phyloP scores from a whole-genome alignment of 2,888 invertebrate species.

The Lithophane ornitopus region DNA sequence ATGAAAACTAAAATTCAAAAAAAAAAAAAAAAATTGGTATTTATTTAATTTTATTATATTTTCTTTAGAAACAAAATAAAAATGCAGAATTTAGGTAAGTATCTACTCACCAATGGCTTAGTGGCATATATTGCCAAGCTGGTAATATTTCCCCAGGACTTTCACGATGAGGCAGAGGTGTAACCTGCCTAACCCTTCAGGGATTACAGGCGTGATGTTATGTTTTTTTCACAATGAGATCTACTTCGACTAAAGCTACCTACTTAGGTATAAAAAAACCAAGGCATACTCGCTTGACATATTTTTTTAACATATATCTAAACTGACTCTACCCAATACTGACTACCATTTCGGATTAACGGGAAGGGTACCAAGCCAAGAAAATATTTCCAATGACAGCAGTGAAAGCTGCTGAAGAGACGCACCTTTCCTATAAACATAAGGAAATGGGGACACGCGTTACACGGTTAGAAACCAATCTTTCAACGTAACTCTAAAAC shows the following conservation, averaged over 20 bases:
- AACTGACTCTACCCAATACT: neutral
- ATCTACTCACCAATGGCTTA: too few species aligned
- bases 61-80: neutral
- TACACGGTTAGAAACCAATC: neutral
- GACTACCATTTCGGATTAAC: neutral
- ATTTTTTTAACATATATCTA: neutral
- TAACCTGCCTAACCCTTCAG: neutral
- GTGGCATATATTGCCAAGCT: too few species aligned
- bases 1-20: too few species aligned
- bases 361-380: neutral
- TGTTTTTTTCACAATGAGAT: neutral
- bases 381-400: neutral
- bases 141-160: neutral
- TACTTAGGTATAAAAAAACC: neutral
- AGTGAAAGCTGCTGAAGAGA: neutral
- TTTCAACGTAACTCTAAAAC: conserved; percentile 17
- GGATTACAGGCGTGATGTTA: neutral
- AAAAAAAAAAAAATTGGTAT: too few species aligned
- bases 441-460: neutral
- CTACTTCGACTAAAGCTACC: neutral
- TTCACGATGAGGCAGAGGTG: neutral
- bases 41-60: too few species aligned
- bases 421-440: neutral
- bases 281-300: neutral
- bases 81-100: neutral